Percentiles rank a stretch among this genome's conserved stretches.
phyloP scores from a whole-genome alignment of 1,140 invertebrate genomes.

The Bathynomus jamesi region DNA sequence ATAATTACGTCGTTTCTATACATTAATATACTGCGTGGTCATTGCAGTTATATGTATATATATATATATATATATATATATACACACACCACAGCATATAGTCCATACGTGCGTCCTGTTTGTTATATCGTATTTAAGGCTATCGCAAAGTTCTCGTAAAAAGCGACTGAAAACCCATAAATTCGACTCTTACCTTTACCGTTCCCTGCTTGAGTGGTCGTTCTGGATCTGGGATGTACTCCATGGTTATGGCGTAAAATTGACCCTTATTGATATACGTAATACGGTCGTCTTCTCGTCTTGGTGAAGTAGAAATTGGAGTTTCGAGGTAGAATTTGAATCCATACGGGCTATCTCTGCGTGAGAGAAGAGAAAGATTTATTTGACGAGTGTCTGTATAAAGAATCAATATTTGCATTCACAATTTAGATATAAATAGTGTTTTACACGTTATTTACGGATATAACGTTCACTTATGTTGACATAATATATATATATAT shows the following conservation, averaged over 20 bases:
- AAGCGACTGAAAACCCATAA: too few species aligned
- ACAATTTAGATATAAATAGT: too few species aligned
- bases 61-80: not conserved
- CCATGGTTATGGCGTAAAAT: conserved; percentile 96
- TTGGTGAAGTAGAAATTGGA: conserved; percentile 92
- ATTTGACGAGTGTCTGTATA: too few species aligned
- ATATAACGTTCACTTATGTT: too few species aligned
- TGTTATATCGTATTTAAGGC: too few species aligned
- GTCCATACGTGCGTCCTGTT: not conserved
- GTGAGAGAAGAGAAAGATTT: too few species aligned
- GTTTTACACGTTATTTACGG: too few species aligned
- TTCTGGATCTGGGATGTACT: conserved; percentile 89
- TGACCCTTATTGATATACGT: conserved; percentile 99
- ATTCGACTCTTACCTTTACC: conserved; percentile 77
- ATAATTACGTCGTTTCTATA: too few species aligned
- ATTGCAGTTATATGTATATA: not conserved
- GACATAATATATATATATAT: too few species aligned
- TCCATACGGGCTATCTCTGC: conserved; percentile 47
- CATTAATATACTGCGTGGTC: too few species aligned
- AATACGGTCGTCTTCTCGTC: conserved; percentile 93
- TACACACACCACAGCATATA: not conserved
- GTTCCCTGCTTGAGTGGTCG: conserved; percentile 77
- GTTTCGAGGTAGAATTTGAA: conserved; percentile 96
- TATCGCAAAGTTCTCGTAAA: too few species aligned
- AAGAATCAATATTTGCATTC: too few species aligned